phyloP scores from a whole-genome alignment of 2,113 vertebrate species.

The Vidua chalybeata region DNA sequence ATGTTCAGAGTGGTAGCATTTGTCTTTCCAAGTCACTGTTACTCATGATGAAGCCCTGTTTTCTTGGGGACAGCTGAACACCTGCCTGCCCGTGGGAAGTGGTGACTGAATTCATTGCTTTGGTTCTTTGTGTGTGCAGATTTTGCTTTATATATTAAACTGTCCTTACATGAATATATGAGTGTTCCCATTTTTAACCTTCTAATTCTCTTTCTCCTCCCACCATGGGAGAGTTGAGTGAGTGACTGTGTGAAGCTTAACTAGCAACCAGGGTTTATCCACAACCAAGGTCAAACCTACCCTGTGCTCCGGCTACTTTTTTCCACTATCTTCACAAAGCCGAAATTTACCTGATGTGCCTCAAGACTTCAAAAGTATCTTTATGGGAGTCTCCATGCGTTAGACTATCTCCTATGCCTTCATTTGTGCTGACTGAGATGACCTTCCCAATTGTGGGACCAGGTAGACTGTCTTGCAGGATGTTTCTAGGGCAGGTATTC shows the following conservation, averaged over 20 bases:
- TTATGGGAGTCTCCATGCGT: background rate
- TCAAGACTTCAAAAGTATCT: background rate
- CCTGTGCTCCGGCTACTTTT: background rate
- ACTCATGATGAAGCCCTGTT: background rate
- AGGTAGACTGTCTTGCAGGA: background rate
- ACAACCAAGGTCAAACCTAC: background rate
- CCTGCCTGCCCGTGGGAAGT: background rate
- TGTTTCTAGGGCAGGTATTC: background rate
- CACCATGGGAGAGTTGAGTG: background rate
- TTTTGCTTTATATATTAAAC: background rate
- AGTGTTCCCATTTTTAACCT: background rate
- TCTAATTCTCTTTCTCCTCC: background rate
- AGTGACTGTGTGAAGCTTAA: background rate
- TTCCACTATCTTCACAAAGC: background rate
- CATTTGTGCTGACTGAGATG: background rate
- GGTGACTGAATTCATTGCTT: background rate
- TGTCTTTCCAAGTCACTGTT: background rate
- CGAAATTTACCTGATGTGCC: background rate
- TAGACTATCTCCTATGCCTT: background rate
- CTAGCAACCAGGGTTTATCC: background rate
- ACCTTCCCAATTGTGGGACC: background rate
- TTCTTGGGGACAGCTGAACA: background rate
- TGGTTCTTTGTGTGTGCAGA: background rate
- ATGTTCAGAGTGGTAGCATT: accelerated
- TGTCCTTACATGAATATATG: background rate